phyloP scores from a whole-genome alignment of 2,888 invertebrate species.

The Biston betularia region DNA sequence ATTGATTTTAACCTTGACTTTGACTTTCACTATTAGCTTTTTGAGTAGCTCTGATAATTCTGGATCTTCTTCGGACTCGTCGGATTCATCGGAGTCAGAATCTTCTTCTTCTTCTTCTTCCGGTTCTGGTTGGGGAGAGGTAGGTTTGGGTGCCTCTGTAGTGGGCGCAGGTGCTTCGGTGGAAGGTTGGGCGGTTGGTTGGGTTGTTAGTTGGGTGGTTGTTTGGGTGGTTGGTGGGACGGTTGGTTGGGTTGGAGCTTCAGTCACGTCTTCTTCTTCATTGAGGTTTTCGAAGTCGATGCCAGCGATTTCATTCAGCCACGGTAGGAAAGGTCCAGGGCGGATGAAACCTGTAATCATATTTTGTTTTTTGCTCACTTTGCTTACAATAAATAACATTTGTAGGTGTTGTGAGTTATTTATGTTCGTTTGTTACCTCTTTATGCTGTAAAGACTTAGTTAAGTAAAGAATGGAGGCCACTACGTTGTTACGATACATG shows the following conservation, averaged over 20 bases:
- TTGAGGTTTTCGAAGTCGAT: conserved; percentile 70
- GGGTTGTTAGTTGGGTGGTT: not conserved
- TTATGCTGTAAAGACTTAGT: no score
- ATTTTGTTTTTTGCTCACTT: not conserved
- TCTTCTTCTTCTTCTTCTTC: conserved; percentile 52
- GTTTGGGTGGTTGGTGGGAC: not conserved
- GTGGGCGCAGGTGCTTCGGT: conserved; percentile 35
- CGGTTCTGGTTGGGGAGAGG: conserved; percentile 40
- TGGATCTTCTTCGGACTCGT: conserved; percentile 56
- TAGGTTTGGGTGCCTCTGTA: not conserved
- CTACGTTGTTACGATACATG: no score
- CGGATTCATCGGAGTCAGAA: conserved; percentile 42
- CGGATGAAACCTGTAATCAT: conserved; percentile 68
- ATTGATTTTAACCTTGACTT: conserved; percentile 71
- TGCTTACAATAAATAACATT: no score
- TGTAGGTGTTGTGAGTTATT: no score
- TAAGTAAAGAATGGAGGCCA: no score
- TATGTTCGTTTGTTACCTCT: no score
- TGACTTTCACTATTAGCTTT: conserved; percentile 72
- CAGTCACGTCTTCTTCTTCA: conserved; percentile 52
- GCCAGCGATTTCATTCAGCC: conserved; percentile 67
- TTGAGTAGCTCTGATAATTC: conserved; percentile 68
- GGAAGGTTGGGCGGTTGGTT: conserved; percentile 11
- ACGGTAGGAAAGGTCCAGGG: conserved; percentile 71
- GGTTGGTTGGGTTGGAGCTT: conserved; percentile 10